Conservation (phyloP, 2,888 invertebrate genomes). For the Lathronympha strigana region DNA sequence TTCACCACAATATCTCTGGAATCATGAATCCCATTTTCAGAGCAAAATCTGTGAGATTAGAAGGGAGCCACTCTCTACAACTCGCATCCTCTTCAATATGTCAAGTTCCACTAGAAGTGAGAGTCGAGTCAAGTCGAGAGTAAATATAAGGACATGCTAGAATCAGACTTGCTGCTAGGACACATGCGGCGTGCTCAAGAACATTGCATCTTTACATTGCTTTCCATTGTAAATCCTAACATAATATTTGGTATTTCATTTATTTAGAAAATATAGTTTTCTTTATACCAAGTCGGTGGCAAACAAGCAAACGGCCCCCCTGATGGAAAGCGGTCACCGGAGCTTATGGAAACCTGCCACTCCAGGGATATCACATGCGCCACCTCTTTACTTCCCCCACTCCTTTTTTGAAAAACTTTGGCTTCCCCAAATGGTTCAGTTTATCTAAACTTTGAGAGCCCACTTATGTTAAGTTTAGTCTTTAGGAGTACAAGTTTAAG, state of each 20-base stretch:
- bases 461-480: too few relatives aligned
- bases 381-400: too few relatives aligned
- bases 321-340: too few relatives aligned
- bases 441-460: too few relatives aligned
- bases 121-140: conserved; percentile 22
- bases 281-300: too few relatives aligned
- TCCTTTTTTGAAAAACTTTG: too few relatives aligned
- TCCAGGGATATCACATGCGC: too few relatives aligned
- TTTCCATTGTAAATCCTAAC: conserved; percentile 50
- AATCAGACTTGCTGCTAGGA: conserved; percentile 10
- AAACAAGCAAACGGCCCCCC: too few relatives aligned
- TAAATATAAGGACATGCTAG: conserved; percentile 29
- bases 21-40: conserved; percentile 13
- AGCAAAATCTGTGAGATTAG: conserved; percentile 5
- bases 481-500: too few relatives aligned
- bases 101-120: conserved; percentile 24
- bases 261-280: too few relatives aligned
- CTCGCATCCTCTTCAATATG: conserved; percentile 10
- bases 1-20: conserved; percentile 18
- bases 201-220: conserved; percentile 58
- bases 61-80: conserved; percentile 16
- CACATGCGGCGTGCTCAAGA: conserved; percentile 71
- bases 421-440: too few relatives aligned
- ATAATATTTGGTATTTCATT: not conserved
- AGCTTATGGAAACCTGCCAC: too few relatives aligned